phyloP scores from a whole-genome alignment of 2,888 invertebrate species.

The Ormyrus labotus region DNA sequence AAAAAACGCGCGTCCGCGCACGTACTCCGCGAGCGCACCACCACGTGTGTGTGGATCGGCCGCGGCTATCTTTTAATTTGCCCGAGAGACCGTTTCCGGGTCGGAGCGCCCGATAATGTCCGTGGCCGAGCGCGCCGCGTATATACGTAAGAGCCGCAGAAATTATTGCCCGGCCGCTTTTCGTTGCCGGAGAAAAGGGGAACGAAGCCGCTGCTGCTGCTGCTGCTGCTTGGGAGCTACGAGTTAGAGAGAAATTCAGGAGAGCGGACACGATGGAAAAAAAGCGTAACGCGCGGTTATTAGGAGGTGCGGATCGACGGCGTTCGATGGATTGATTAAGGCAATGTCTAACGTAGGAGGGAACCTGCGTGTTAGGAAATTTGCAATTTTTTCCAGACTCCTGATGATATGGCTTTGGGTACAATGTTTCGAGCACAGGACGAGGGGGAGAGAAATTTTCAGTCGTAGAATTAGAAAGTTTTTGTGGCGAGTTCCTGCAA shows the following conservation, averaged over 20 bases:
- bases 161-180: constrained; percentile 39
- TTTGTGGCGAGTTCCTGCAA: no score
- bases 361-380: no score
- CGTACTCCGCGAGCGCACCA: neutral
- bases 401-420: no score
- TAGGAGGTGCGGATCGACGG: constrained; percentile 12
- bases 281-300: constrained; percentile 31
- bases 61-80: constrained; percentile 11
- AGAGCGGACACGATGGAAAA: neutral
- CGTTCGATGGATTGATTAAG: no score
- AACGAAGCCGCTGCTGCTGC: neutral
- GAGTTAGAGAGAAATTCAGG: neutral
- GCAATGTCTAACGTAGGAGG: no score
- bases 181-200: constrained; percentile 19
- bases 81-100: constrained; percentile 31
- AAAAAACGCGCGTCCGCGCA: neutral
- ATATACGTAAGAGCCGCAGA: neutral
- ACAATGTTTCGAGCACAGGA: no score
- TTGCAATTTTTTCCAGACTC: no score
- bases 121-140: neutral
- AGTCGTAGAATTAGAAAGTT: no score
- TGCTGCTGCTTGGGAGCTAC: constrained; percentile 7
- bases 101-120: constrained; percentile 25
- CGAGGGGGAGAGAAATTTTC: no score
- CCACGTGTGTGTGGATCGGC: neutral